Evolutionary conservation across 2,888 invertebrate species (phyloP), one percentile per base, ranked within the genome.

Genomic region (Euplexia lucipara): DNA sequence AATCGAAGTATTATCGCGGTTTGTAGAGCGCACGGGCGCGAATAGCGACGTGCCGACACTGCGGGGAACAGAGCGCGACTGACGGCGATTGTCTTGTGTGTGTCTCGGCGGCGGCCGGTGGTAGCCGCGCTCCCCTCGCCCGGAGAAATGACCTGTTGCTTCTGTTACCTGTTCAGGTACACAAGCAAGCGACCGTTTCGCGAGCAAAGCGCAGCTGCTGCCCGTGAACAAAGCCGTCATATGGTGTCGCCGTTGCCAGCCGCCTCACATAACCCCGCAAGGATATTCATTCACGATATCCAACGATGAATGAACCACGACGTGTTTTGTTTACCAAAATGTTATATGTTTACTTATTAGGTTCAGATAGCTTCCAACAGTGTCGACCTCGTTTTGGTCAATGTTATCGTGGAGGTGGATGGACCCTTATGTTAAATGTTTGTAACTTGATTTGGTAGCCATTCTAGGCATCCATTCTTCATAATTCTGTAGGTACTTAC

Each of bases 131-230:
- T 83, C 90, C 92, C 92, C 92, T 87, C 88, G 82, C 83, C 81
- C 87, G 87, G 90, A 87, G 92, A 93, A 94, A 92, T 93, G 93
- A 95, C 94, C 94, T 95, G 94, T 94, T 94, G 94, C 94, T 92
- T 90, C 90, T 90, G 88, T 91, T 94, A 94, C 95, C 95, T 94
- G 94, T 90, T 89, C 94, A 94, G 94, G 94, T 90, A 90, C 87
- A n/a, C n/a, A n/a, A n/a, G n/a, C n/a, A 89, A 88, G 85, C 89
- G 89, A 87, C 88, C 90, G 91, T 90, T 91, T 91, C 81, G 90
- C 92, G 86, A 87, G 83, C 75, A 82, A 81, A 83, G 75, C 78
- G 83, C 93, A 94, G 94, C 94, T 93, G 94, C 91, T 88, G 85
- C 84, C 82, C 75, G 82, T 84, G 86, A 91, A 92, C 92, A 91